These are phyloP conservation scores for Aspidapion aeneum DNA, from an alignment of 2,888 invertebrate species.

Conservation along the genomic window DNA sequence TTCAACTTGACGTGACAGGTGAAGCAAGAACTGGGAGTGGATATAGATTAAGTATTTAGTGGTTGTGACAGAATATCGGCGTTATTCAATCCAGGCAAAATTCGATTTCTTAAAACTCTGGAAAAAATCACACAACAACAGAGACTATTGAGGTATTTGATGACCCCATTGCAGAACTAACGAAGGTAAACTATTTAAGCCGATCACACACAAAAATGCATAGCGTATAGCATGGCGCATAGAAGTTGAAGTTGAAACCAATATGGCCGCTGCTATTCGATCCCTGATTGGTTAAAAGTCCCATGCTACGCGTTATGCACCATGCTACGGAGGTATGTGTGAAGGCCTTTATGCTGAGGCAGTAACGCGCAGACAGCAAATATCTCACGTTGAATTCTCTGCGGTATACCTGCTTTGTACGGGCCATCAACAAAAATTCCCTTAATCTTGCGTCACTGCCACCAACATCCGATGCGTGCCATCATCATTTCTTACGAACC, in stretches of 20 bases:
- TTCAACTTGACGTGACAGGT: too few relatives aligned
- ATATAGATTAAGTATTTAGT: too few relatives aligned
- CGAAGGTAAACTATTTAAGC: constrained; percentile 1
- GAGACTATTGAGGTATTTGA: constrained; percentile 4
- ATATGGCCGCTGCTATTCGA: too few relatives aligned
- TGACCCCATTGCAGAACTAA: constrained; percentile 8
- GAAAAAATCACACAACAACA: background rate
- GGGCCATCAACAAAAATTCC: background rate
- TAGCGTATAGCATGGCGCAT: too few relatives aligned
- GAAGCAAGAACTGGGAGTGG: too few relatives aligned
- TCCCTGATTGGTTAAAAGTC: too few relatives aligned
- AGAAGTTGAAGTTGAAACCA: too few relatives aligned
- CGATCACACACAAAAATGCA: too few relatives aligned
- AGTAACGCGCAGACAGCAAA: constrained; percentile 5
- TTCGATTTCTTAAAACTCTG: background rate
- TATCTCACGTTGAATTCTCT: background rate
- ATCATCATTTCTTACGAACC: constrained; percentile 8
- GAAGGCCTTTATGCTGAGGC: constrained; percentile 7
- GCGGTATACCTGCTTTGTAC: background rate
- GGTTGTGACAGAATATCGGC: background rate
- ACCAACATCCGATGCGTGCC: constrained; percentile 12
- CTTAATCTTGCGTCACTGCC: constrained; percentile 8
- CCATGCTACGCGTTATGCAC: too few relatives aligned
- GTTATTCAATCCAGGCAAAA: background rate
- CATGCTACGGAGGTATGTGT: too few relatives aligned